Percentiles rank a stretch among this genome's conserved stretches.
Evolutionary conservation across 2,888 invertebrate genomes (phyloP).

Genomic region (Hecatera dysodea): DNA sequence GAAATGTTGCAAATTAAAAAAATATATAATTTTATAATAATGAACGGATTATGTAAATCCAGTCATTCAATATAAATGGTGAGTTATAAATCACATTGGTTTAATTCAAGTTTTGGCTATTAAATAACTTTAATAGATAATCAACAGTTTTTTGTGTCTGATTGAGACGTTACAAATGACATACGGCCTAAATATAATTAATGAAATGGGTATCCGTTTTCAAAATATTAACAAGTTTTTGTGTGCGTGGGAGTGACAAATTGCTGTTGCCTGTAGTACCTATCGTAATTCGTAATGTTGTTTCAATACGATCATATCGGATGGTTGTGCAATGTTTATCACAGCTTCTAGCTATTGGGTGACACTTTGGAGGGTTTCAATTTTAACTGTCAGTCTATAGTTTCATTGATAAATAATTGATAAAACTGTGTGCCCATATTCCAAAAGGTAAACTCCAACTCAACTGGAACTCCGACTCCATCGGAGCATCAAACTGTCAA

Average conservation of each 20-base stretch:
- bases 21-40: conserved; percentile 65
- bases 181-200: conserved; percentile 72
- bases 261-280: conserved; percentile 42
- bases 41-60: conserved; percentile 76
- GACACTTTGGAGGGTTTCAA: conserved; percentile 15
- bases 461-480: too few relatives aligned
- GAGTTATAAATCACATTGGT: conserved; percentile 75
- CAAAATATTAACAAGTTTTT: conserved; percentile 73
- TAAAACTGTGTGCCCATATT: neutral
- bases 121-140: conserved; percentile 74
- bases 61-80: conserved; percentile 66
- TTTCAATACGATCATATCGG: conserved; percentile 51
- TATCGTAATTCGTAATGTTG: conserved; percentile 54
- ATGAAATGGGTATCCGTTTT: conserved; percentile 71
- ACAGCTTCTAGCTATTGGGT: conserved; percentile 20
- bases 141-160: conserved; percentile 70
- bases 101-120: conserved; percentile 75
- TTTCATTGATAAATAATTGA: conserved; percentile 9
- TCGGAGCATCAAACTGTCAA: too few relatives aligned
- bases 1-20: conserved; percentile 67
- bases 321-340: conserved; percentile 42
- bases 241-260: conserved; percentile 75
- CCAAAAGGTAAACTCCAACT: too few relatives aligned
- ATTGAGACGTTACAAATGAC: conserved; percentile 74
- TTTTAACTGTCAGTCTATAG: conserved; percentile 11